phyloP scores from a whole-genome alignment of 2,888 invertebrate species.

The Aproaerema taeniolella region DNA sequence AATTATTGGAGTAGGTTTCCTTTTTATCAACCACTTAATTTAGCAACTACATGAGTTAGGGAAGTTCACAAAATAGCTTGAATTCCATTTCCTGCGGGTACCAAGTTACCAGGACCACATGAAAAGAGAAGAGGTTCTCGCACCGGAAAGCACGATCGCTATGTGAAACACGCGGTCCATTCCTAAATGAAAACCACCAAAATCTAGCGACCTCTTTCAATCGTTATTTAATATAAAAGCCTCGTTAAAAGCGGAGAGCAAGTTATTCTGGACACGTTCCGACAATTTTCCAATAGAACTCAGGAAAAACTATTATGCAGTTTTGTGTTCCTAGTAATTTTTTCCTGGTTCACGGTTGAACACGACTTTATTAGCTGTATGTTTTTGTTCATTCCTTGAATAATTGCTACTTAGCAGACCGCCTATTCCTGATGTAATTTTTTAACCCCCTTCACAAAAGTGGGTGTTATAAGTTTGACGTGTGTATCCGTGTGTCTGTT shows the following conservation, averaged over 20 bases:
- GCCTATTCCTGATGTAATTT: no score
- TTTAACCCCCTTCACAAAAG: no score
- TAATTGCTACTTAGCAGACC: no score
- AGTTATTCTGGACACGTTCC: slow-evolving; percentile 19
- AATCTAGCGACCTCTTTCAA: neutral
- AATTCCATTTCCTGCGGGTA: slow-evolving; percentile 27
- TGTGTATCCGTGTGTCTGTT: no score
- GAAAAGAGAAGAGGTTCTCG: slow-evolving; percentile 36
- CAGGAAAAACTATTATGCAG: slow-evolving; percentile 30
- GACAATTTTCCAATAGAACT: slow-evolving; percentile 16
- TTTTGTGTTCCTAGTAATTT: slow-evolving; percentile 29
- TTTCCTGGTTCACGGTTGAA: slow-evolving; percentile 21
- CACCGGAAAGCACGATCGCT: slow-evolving; percentile 36
- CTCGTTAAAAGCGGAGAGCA: slow-evolving; percentile 16
- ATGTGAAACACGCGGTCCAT: slow-evolving; percentile 34
- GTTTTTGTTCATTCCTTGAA: no score
- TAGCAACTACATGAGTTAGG: no score
- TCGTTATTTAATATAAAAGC: neutral
- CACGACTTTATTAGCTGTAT: no score
- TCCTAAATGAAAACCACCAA: slow-evolving; percentile 24
- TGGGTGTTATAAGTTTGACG: no score
- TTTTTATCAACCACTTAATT: no score
- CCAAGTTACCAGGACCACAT: slow-evolving; percentile 35
- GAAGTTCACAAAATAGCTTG: neutral
- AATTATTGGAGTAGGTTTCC: no score